Evolutionary conservation across 1,140 invertebrate species (phyloP).

Genomic region (Rhopalosiphum maidis): DNA sequence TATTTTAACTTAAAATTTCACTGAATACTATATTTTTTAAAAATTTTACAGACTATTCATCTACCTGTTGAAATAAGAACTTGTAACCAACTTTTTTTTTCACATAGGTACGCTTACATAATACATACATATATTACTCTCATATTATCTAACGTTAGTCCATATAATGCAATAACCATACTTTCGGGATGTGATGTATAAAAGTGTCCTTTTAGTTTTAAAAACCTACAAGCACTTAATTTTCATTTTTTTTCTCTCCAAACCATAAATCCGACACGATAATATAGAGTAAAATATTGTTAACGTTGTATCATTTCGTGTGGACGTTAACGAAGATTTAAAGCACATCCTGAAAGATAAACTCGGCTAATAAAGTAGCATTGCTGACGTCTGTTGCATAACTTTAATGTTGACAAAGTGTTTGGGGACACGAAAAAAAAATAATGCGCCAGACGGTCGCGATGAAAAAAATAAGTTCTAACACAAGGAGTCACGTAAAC

Average conservation of each 20-base stretch:
- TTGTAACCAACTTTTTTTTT: neutral
- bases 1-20: neutral
- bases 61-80: neutral
- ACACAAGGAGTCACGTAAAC: constrained; percentile 51
- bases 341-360: constrained; percentile 55
- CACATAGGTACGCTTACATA: neutral
- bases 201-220: constrained; percentile 14
- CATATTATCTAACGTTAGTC: neutral
- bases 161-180: neutral
- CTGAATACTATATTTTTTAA: neutral
- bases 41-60: neutral
- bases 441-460: neutral
- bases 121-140: neutral
- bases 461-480: constrained; percentile 17
- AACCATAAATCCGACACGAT: constrained; percentile 31
- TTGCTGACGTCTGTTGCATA: constrained; percentile 53
- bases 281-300: constrained; percentile 53
- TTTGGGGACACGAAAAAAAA: constrained; percentile 23
- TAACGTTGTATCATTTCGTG: constrained; percentile 46
- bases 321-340: constrained; percentile 55
- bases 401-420: constrained; percentile 57
- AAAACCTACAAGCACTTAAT: constrained; percentile 20
- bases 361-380: constrained; percentile 51
- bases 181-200: neutral
- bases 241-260: constrained; percentile 43